phyloP scores from a whole-genome alignment of 2,113 vertebrate species.

The Vidua chalybeata region DNA sequence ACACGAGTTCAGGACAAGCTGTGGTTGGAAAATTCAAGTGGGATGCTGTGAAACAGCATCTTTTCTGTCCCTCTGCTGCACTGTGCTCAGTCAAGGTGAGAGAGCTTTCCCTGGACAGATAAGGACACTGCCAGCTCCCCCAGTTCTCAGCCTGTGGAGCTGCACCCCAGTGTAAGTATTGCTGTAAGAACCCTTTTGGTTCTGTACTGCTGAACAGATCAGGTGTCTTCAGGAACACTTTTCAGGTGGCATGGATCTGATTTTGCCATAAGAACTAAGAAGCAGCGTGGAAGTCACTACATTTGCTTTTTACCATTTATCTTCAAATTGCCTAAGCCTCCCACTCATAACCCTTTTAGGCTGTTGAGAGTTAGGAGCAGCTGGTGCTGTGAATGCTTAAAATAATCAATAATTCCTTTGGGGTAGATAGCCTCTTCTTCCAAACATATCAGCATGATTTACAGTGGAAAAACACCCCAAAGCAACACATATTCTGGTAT shows the following conservation, averaged over 20 bases:
- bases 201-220: neutral
- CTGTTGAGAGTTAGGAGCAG: neutral
- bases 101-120: neutral
- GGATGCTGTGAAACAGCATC: neutral
- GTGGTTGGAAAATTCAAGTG: neutral
- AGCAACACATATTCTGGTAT: neutral
- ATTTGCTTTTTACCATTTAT: neutral
- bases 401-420: constrained; percentile 33
- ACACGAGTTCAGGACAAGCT: neutral
- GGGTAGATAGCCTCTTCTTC: neutral
- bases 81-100: too few relatives aligned
- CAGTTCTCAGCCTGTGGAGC: neutral
- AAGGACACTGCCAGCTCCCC: neutral
- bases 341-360: neutral
- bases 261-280: neutral
- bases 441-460: neutral
- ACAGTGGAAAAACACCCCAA: neutral
- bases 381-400: neutral
- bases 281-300: neutral
- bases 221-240: neutral
- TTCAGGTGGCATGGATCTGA: neutral
- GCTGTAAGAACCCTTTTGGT: neutral
- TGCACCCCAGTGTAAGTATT: neutral
- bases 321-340: neutral
- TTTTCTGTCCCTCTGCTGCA: neutral